Percentiles rank a stretch among this genome's conserved stretches.
Evolutionary conservation across 2,888 invertebrate genomes (phyloP).

Genomic region (Raillietiella orientalis): DNA sequence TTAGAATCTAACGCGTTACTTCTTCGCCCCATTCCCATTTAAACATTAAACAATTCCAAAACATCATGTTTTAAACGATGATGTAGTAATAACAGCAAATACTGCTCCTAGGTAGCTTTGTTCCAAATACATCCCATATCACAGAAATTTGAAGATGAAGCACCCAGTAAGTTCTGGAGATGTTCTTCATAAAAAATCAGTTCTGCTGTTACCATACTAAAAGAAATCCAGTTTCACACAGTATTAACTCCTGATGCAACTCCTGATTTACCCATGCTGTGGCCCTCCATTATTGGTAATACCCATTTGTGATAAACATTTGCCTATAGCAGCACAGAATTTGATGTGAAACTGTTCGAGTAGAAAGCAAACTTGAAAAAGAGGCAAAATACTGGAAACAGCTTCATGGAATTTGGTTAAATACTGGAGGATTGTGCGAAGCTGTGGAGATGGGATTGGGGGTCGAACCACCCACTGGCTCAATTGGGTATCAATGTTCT

Average conservation of each 20-base stretch:
- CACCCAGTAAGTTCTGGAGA: slow-evolving; percentile 40
- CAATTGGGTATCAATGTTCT: slow-evolving; percentile 44
- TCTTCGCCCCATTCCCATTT: too few relatives aligned
- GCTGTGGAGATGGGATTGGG: slow-evolving; percentile 77
- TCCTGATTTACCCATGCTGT: slow-evolving; percentile 37
- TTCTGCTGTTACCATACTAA: slow-evolving; percentile 51
- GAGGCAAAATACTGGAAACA: slow-evolving; percentile 45
- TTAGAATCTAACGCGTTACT: too few relatives aligned
- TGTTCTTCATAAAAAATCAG: slow-evolving; percentile 66
- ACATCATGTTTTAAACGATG: too few relatives aligned
- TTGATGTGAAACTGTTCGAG: slow-evolving; percentile 44
- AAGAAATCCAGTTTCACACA: slow-evolving; percentile 6
- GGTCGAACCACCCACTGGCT: slow-evolving; percentile 73
- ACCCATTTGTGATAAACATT: slow-evolving; percentile 50
- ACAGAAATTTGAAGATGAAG: too few relatives aligned
- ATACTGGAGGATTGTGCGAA: slow-evolving; percentile 29
- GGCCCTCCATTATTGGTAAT: slow-evolving; percentile 87
- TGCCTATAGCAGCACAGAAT: slow-evolving; percentile 54
- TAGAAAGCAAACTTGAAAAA: slow-evolving; percentile 26
- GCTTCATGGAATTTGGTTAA: slow-evolving; percentile 71
- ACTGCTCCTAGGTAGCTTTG: too few relatives aligned
- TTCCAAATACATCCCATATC: too few relatives aligned
- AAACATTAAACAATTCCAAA: too few relatives aligned
- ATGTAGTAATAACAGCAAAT: too few relatives aligned
- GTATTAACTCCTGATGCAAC: slow-evolving; percentile 3